phyloP scores from a whole-genome alignment of 2,797 vertebrate genomes.

The Dermochelys coriacea region DNA sequence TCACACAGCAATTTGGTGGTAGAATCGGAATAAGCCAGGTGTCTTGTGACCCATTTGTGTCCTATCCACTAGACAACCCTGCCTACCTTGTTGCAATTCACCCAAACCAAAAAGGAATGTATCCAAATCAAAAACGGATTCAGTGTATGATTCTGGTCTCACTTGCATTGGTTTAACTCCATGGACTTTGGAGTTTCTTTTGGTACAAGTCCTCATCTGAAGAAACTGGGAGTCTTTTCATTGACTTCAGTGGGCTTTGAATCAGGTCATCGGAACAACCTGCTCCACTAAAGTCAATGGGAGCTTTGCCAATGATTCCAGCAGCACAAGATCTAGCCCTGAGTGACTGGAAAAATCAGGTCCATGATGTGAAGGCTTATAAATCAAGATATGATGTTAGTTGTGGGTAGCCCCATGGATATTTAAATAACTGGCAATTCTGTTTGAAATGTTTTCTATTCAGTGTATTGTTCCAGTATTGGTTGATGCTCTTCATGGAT shows the following conservation, averaged over 20 bases:
- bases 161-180: background rate
- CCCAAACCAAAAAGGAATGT: rapidly evolving
- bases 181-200: background rate
- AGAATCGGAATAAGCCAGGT: background rate
- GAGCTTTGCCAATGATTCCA: no score
- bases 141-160: background rate
- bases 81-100: background rate
- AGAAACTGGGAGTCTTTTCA: background rate
- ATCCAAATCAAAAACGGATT: background rate
- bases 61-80: background rate
- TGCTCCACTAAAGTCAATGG: no score
- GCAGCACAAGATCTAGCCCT: no score
- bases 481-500: background rate
- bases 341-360: background rate
- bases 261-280: no score
- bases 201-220: background rate
- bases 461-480: background rate
- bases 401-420: background rate
- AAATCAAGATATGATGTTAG: background rate
- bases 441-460: background rate
- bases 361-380: background rate
- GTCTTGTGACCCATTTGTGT: no score
- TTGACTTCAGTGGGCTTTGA: background rate
- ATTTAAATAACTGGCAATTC: background rate
- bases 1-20: background rate